Evolutionary conservation across 2,888 invertebrate species (phyloP).

Genomic region (Calephelis perditalis): DNA sequence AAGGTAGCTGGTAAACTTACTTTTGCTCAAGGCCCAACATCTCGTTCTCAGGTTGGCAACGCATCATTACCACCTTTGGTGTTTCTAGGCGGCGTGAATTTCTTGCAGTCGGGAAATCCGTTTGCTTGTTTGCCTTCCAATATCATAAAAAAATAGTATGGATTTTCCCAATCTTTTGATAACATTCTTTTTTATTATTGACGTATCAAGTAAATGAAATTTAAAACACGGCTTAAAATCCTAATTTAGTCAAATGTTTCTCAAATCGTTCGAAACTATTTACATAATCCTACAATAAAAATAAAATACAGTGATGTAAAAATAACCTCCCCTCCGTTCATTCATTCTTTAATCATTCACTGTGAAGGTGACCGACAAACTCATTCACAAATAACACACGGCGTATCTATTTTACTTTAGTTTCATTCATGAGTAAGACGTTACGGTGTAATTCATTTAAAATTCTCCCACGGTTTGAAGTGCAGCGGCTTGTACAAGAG

Average conservation of each 20-base stretch:
- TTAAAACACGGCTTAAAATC: too few species aligned
- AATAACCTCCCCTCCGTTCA: constrained; percentile 47
- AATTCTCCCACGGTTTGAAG: constrained; percentile 56
- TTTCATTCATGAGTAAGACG: constrained; percentile 63
- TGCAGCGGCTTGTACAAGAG: constrained; percentile 35
- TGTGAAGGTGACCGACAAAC: constrained; percentile 32
- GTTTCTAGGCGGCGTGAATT: too few species aligned
- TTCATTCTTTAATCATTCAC: constrained; percentile 39
- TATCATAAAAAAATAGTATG: too few species aligned
- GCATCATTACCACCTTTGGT: too few species aligned
- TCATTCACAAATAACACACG: constrained; percentile 16
- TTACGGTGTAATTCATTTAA: constrained; percentile 46
- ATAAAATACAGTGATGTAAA: constrained; percentile 42
- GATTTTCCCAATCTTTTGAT: too few species aligned
- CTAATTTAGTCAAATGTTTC: not conserved
- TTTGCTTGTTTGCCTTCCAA: too few species aligned
- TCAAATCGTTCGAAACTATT: constrained; percentile 21
- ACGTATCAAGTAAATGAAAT: too few species aligned
- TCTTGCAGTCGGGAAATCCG: too few species aligned
- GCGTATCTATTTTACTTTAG: constrained; percentile 45
- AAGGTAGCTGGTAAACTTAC: too few species aligned
- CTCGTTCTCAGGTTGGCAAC: too few species aligned
- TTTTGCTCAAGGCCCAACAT: too few species aligned
- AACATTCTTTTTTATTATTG: too few species aligned
- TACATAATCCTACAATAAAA: constrained; percentile 38